Evolutionary conservation across 2,113 vertebrate genomes (phyloP).

Genomic region (Plecotus auritus): DNA sequence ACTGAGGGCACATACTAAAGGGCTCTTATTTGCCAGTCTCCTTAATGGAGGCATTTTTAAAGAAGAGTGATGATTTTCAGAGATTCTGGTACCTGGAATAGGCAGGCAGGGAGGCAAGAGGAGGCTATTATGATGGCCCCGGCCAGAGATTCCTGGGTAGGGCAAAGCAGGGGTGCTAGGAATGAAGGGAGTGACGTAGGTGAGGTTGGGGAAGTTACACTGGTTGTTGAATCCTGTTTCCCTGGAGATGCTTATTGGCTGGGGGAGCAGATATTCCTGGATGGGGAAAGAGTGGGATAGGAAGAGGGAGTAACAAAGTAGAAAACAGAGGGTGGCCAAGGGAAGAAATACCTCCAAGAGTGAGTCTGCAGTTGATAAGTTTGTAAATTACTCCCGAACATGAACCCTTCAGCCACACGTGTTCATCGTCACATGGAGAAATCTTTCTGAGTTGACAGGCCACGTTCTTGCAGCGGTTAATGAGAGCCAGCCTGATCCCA

Average conservation of each 20-base stretch:
- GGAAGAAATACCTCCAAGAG: background rate
- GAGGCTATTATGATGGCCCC: background rate
- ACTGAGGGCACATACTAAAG: background rate
- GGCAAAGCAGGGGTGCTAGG: background rate
- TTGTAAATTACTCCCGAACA: background rate
- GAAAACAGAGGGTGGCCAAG: background rate
- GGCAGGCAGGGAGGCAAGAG: background rate
- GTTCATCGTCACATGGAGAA: background rate
- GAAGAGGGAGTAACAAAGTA: background rate
- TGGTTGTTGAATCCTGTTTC: background rate
- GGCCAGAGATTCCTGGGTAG: background rate
- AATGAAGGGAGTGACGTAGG: background rate
- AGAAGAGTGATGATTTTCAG: background rate
- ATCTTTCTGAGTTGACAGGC: constrained; percentile 58
- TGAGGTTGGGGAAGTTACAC: background rate
- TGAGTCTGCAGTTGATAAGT: background rate
- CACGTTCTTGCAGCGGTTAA: constrained; percentile 15
- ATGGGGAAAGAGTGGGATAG: background rate
- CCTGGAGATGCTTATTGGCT: background rate
- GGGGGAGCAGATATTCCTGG: background rate
- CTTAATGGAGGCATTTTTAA: background rate
- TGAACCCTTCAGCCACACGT: background rate
- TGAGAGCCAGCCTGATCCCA: constrained; percentile 68
- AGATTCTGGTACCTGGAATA: background rate
- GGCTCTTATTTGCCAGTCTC: background rate